A percentile compares a stretch with the other conserved stretches of the same genome.
Evolutionary conservation across 2,113 vertebrate genomes (phyloP).

Genomic region (Vulpes lagopus): DNA sequence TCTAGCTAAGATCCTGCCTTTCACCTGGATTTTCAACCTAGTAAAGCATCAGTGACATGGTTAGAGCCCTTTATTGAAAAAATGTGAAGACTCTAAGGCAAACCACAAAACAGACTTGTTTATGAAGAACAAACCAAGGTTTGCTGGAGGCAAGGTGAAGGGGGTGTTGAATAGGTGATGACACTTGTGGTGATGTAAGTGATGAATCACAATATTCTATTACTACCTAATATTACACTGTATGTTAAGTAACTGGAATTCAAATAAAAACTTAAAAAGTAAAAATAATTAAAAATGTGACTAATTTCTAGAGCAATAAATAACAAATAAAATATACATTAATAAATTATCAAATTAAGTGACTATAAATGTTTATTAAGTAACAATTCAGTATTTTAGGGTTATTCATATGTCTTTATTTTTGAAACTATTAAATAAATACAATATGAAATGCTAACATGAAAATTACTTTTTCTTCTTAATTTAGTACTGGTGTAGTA

Average conservation of each 20-base stretch:
- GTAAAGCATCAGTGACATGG: background rate
- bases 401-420: background rate
- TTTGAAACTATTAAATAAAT: background rate
- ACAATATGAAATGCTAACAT: background rate
- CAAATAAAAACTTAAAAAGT: background rate
- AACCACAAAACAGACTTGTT: background rate
- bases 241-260: background rate
- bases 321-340: background rate
- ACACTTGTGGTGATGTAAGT: background rate
- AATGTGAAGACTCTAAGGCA: background rate
- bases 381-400: background rate
- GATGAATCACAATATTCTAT: background rate
- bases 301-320: background rate
- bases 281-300: background rate
- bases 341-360: background rate
- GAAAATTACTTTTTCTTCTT: background rate
- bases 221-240: background rate
- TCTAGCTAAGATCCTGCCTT: background rate
- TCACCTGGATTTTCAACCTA: background rate
- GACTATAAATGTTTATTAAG: background rate
- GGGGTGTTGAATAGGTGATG: background rate
- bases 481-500: background rate
- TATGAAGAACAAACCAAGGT: background rate
- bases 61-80: background rate
- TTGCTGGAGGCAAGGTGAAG: background rate